Evolutionary conservation across 2,888 invertebrate species (phyloP), one percentile per base, ranked within the genome.

Genomic region (Scaptomyza flava): DNA sequence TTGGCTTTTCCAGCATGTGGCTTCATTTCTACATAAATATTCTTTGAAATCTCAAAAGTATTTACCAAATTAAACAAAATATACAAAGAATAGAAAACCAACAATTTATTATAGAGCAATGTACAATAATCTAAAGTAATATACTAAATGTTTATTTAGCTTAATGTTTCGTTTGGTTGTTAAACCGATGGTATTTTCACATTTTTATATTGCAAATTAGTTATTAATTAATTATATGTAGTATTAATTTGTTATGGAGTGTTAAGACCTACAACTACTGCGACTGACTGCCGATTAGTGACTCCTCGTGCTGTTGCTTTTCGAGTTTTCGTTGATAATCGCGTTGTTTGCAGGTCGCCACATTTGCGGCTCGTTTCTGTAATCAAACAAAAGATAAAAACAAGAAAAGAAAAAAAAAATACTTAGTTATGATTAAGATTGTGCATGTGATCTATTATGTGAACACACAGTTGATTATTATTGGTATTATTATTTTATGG

Each of bases 241-340:
- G 48, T 8, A 38, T 38, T 7, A 38, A 14, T 41, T 17, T 41
- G 17, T 17, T 58, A 17, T 27, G 36, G 27, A 34, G 48, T 63
- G 56, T 20, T 46, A 42, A 14, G 43, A 17, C 5, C 30, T 41
- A 34, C 38, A 30, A 12, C 67, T 67, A 61, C 31, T 41, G 50
- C 38, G 43, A 67, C 51, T 81, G 81, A 68, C 81, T 89, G 23
- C 83, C 91, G 68, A 92, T 92, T 42, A 92, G 83, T 42, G 91
- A 87, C 77, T 91, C 91, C 77, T 92, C 91, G 34, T 91, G 90
- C 62, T 89, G 90, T 69, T 91, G 91, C 67, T 89, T 91, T 68
- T 91, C 90, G 46, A 91, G 67, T 79, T 89, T 91, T 11, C 89
- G 89, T 53, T 90, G 87, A 62, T 89, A 77, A 54, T 92, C 91